Base-by-base conservation (phyloP, 2,113 vertebrate genomes). In the Nycticorax nycticorax region DNA sequence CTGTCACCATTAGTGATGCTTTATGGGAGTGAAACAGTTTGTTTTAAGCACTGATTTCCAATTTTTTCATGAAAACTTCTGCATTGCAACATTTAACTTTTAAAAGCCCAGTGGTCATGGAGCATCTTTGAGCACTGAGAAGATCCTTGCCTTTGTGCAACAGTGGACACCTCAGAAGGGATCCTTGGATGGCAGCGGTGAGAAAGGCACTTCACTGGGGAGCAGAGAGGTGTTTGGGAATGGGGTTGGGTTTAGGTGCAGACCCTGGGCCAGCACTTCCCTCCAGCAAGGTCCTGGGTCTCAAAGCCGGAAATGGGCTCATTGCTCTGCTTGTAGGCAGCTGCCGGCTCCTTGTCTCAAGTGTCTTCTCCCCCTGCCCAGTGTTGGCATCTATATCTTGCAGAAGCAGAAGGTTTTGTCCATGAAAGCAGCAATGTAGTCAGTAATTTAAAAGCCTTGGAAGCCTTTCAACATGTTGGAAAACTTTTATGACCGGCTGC, bases 101-200 rank as follows among this genome's bases (percentile, higher is more conserved):
- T n/a, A 28, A 67, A 83, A 67, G 52, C 37, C 30, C 27, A 8
- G 8, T 35, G 33, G 26, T 62, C 21, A 9, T 3, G 33, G 21
- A 13, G 9, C 10, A 30, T 37, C 30, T 69, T 26, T 64, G 33
- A 57, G 39, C 14, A 37, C 23, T 33, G 45, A 47, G 41, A 12
- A 32, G 18, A 55, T 7, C 6, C 18, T 8, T 66, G 18, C 8
- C 43, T 64, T 41, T 62, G 23, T 0, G 3, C 14, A 63, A 35
- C 1, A 78, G 35, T 0, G 0, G 37, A 10, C 8, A 19, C 12
- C 35, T 62, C 3, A 1, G 43, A 28, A 41, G 19, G 26, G 37
- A 53, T 64, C 33, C 22, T 66, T 57, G 20, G 19, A 71, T 23
- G 24, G 12, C 30, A 11, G 23, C 0, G 0, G 52, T 48, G 41